A percentile compares a stretch with the other conserved stretches of the same genome.
Conservation (phyloP, 1,140 invertebrate genomes). For the Megalopta genalis region DNA sequence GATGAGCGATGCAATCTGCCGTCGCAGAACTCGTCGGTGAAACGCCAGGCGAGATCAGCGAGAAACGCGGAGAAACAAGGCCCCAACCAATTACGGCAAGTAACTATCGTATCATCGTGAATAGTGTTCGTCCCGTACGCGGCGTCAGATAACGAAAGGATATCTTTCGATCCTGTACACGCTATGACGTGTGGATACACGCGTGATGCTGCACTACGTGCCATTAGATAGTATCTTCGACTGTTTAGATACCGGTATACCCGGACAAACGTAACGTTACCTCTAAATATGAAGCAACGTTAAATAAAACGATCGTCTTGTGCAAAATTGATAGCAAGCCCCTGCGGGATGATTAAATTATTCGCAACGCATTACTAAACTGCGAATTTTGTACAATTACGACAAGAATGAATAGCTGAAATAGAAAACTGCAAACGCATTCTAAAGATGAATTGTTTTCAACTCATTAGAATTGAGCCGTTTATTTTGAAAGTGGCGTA, state of each 20-base stretch:
- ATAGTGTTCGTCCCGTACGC: constrained; percentile 47
- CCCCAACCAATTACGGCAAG: constrained; percentile 59
- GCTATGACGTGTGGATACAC: constrained; percentile 32
- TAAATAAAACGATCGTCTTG: no score
- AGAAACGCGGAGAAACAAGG: constrained; percentile 42
- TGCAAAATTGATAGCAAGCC: no score
- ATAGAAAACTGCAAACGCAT: no score
- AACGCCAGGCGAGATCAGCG: constrained; percentile 17
- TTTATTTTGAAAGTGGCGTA: no score
- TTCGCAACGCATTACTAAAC: no score
- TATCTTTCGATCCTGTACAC: constrained; percentile 26
- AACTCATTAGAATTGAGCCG: no score
- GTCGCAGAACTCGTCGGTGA: neutral
- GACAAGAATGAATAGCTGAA: no score
- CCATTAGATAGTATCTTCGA: constrained; percentile 27
- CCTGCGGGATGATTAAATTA: no score
- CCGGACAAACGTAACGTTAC: neutral
- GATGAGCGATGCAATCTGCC: constrained; percentile 25
- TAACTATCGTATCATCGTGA: constrained; percentile 63
- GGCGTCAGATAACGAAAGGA: constrained; percentile 31
- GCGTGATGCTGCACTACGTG: constrained; percentile 25
- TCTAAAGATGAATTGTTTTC: no score
- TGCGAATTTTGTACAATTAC: no score
- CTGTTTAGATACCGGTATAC: constrained; percentile 17
- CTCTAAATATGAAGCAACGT: no score